phyloP scores from a whole-genome alignment of 2,888 invertebrate species.

The Parnassius glacialis region DNA sequence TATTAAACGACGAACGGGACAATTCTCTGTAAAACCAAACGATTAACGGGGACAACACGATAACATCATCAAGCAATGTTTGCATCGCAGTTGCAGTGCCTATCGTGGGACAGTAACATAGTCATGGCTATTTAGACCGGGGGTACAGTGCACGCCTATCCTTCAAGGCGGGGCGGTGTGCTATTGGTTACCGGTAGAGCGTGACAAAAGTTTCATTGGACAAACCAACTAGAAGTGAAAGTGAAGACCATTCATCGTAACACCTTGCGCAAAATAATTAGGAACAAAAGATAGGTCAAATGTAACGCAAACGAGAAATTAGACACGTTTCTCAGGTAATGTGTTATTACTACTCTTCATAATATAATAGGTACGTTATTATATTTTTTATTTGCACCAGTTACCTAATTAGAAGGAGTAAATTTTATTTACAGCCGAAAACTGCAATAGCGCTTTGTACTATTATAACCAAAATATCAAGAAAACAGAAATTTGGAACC shows the following conservation, averaged over 20 bases:
- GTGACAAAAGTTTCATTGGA: constrained; percentile 77
- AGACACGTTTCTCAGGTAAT: too few relatives aligned
- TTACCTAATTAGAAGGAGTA: too few relatives aligned
- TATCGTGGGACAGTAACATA: constrained; percentile 37
- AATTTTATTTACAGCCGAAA: too few relatives aligned
- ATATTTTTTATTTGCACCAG: too few relatives aligned
- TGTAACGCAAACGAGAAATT: not conserved
- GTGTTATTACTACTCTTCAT: too few relatives aligned
- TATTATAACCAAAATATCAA: too few relatives aligned
- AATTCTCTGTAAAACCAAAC: too few relatives aligned
- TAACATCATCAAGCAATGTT: constrained; percentile 27
- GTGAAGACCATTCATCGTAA: constrained; percentile 64
- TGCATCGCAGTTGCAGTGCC: constrained; percentile 31
- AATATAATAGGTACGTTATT: too few relatives aligned
- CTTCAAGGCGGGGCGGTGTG: constrained; percentile 71
- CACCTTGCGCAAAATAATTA: constrained; percentile 64
- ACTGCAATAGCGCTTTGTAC: too few relatives aligned
- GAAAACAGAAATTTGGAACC: too few relatives aligned
- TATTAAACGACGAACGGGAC: too few relatives aligned
- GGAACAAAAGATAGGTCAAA: constrained; percentile 24
- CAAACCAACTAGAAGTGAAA: constrained; percentile 69
- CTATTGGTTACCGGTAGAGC: constrained; percentile 74
- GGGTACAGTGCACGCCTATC: constrained; percentile 65
- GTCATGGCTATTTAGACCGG: constrained; percentile 54
- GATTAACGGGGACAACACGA: constrained; percentile 8